phyloP scores from a whole-genome alignment of 1,140 invertebrate genomes.

The Palaemon carinicauda region DNA sequence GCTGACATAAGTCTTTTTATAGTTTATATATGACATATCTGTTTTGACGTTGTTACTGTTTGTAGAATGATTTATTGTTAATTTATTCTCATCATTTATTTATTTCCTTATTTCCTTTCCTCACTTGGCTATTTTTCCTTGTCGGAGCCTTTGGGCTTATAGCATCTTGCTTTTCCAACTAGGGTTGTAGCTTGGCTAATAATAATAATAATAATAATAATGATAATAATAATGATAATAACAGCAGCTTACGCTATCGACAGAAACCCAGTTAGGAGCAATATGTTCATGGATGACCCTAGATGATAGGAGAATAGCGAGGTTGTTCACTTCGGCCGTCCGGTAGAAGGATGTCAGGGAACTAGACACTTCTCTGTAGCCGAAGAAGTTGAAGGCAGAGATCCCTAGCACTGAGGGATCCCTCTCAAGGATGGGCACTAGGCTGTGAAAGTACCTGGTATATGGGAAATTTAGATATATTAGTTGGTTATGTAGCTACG shows the following conservation, averaged over 20 bases:
- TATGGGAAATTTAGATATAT: background rate
- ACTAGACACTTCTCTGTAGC: conserved; percentile 41
- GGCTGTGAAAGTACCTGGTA: conserved; percentile 42
- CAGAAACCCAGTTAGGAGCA: conserved; percentile 28
- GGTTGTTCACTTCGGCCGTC: conserved; percentile 26
- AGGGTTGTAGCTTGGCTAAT: no score
- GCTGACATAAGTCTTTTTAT: no score
- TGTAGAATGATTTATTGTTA: no score
- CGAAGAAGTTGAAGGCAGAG: conserved; percentile 53
- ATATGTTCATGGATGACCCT: conserved; percentile 29
- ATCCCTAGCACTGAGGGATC: conserved; percentile 42
- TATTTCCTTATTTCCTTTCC: no score
- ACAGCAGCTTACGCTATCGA: conserved; percentile 38
- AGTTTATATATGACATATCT: no score
- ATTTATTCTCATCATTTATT: no score
- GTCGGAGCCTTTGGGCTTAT: no score
- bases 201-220: no score
- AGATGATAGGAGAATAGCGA: conserved; percentile 39
- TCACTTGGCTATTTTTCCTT: no score
- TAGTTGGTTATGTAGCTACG: background rate
- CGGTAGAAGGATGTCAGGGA: conserved; percentile 47
- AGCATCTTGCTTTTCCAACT: no score
- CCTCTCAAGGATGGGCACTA: conserved; percentile 44
- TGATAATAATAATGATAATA: no score
- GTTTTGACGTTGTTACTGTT: no score